Evolutionary conservation across 1,140 invertebrate species (phyloP), one percentile per base, ranked within the genome.

Genomic region (Himalopsyche phryganea): DNA sequence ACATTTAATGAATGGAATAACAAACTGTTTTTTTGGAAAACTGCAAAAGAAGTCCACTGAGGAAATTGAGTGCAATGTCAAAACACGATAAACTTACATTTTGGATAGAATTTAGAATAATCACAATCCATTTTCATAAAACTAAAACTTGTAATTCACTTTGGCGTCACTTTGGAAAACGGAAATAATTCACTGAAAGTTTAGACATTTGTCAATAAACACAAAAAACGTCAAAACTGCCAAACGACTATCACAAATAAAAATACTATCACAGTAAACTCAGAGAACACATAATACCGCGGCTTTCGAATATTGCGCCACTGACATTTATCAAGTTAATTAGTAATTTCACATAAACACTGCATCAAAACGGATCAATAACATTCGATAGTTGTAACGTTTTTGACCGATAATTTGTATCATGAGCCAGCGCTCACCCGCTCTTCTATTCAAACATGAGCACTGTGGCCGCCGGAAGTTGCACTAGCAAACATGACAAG

Each of bases 401-500:
- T 32, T 70, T 75, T 69, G 69, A 72, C 68, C 71, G 73, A 70
- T 73, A 71, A 74, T 74, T 69, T 67, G 68, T 28, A 28, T 28
- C 69, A 68, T 68, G 66, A 67, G 57, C 57, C 63, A 66, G 66
- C 73, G 70, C 71, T 69, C 68, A 65, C 71, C 71, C 73, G 73
- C 72, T 75, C 75, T 72, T 74, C 74, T 74, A 73, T 76, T 73
- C 75, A 76, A 76, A 76, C 74, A 78, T 74, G 73, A 70, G 72
- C 69, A 80, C 74, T 73, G 71, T 67, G 71, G 70, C 71, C 74
- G 74, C 54, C 54, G 54, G 54, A 57, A 57, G 54, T 57, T 56
- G 46, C 54, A 57, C 54, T 78, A 75, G 76, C 81, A 83, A 83
- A 83, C 82, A 82, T 80, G 82, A 82, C 82, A 87, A 87, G 81